Evolutionary conservation across 2,113 vertebrate species (phyloP).

Genomic region (Electrona antarctica): DNA sequence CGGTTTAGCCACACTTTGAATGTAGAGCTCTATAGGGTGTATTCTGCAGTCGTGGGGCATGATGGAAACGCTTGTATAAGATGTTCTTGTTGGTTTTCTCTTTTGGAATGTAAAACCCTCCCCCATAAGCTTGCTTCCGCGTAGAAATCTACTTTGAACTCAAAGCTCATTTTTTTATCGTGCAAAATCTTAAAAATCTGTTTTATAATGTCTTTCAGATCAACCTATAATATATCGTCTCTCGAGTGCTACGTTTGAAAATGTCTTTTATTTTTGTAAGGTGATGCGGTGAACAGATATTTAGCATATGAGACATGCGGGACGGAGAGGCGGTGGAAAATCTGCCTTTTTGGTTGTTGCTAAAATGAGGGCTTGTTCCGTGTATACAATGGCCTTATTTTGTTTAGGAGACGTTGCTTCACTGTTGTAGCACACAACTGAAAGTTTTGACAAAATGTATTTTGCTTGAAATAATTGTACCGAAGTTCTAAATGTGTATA

Average conservation of each 20-base stretch:
- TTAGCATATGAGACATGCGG: constrained; percentile 22
- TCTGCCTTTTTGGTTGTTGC: constrained; percentile 54
- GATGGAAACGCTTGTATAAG: not conserved
- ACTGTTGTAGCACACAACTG: constrained; percentile 69
- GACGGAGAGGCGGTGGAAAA: constrained; percentile 31
- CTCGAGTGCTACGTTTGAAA: constrained; percentile 38
- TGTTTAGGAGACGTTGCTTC: constrained; percentile 62
- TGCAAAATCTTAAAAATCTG: constrained; percentile 1
- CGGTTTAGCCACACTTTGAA: constrained; percentile 40
- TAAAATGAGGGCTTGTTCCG: constrained; percentile 77
- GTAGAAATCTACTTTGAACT: constrained; percentile 20
- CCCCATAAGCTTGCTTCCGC: constrained; percentile 20
- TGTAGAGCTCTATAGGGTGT: constrained; percentile 31
- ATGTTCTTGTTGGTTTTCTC: not conserved
- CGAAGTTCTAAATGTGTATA: constrained; percentile 67
- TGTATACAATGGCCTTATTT: constrained; percentile 78
- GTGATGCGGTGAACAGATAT: constrained; percentile 33
- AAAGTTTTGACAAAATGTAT: constrained; percentile 73
- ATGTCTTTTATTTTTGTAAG: constrained; percentile 76
- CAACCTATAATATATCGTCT: constrained; percentile 32
- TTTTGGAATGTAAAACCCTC: constrained; percentile 46
- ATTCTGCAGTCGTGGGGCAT: not conserved
- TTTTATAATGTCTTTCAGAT: constrained; percentile 36
- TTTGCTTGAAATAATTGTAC: constrained; percentile 76
- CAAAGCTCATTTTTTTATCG: constrained; percentile 11